Conservation (phyloP, 2,888 invertebrate species). For the Drosophila seclusa region DNA sequence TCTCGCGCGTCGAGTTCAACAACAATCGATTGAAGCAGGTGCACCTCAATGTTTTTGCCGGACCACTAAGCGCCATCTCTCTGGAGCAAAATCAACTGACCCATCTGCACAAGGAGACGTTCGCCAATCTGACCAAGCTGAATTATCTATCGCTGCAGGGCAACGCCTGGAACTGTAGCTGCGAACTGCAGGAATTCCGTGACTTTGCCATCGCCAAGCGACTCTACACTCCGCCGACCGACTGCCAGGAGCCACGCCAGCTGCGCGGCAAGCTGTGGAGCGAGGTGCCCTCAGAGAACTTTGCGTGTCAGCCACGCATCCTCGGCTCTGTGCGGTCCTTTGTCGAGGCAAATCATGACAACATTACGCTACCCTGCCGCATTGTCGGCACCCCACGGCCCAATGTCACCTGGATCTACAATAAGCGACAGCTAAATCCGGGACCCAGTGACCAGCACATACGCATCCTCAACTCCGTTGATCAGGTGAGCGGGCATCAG, state of each 20-base stretch:
- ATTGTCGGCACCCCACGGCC: slow-evolving; percentile 88
- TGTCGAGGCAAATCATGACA: slow-evolving; percentile 88
- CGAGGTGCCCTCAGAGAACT: slow-evolving; percentile 89
- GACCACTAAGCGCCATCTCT: slow-evolving; percentile 88
- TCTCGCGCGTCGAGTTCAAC: slow-evolving; percentile 91
- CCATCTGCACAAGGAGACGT: slow-evolving; percentile 88
- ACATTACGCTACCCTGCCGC: slow-evolving; percentile 90
- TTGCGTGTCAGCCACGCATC: slow-evolving; percentile 93
- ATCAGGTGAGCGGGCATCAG: slow-evolving; percentile 57
- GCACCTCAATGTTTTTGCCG: slow-evolving; percentile 89
- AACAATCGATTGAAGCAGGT: slow-evolving; percentile 90
- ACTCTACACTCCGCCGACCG: slow-evolving; percentile 90
- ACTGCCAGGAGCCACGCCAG: slow-evolving; percentile 89
- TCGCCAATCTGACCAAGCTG: slow-evolving; percentile 88
- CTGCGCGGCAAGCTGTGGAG: slow-evolving; percentile 91
- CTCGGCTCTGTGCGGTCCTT: slow-evolving; percentile 85
- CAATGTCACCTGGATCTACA: slow-evolving; percentile 88
- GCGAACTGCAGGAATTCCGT: slow-evolving; percentile 91
- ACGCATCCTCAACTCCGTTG: slow-evolving; percentile 78
- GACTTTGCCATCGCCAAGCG: slow-evolving; percentile 91
- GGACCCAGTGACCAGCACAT: slow-evolving; percentile 76
- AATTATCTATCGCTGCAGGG: slow-evolving; percentile 90
- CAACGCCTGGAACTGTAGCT: slow-evolving; percentile 96
- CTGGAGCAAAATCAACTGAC: slow-evolving; percentile 91
- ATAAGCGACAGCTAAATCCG: slow-evolving; percentile 80